Conservation (phyloP, 92 coral and sea anemone species). For the Porites lobata region DNA sequence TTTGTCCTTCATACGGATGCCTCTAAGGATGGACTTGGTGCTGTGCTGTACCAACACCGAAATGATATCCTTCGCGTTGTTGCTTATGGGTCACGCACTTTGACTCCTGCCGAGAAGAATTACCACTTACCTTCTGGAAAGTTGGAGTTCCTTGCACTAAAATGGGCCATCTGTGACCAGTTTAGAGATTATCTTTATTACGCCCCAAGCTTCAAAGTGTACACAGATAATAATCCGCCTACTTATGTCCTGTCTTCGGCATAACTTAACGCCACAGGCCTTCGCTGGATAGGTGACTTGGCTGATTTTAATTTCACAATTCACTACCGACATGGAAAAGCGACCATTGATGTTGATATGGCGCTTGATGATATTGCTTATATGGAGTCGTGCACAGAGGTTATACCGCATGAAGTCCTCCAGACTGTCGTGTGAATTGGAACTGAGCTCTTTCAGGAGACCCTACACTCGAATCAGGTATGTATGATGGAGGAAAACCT, state of each 20-base stretch:
- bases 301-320: constrained; percentile 68
- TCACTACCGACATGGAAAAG: constrained; percentile 40
- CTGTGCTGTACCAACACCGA: constrained; percentile 43
- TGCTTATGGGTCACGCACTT: constrained; percentile 44
- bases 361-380: constrained; percentile 15
- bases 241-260: constrained; percentile 39
- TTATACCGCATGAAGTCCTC: constrained; percentile 14
- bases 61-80: constrained; percentile 22
- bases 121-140: constrained; percentile 51
- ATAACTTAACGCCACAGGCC: constrained; percentile 48
- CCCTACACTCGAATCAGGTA: background rate
- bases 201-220: background rate
- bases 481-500: background rate
- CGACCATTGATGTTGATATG: constrained; percentile 56
- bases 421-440: constrained; percentile 20
- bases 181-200: constrained; percentile 56
- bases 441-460: background rate
- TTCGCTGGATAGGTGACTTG: constrained; percentile 52
- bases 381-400: constrained; percentile 35
- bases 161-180: constrained; percentile 53
- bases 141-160: constrained; percentile 39
- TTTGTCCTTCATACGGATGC: constrained; percentile 52
- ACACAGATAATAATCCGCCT: constrained; percentile 48
- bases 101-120: constrained; percentile 42
- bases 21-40: constrained; percentile 53